phyloP scores from a whole-genome alignment of 2,797 vertebrate species.

The Paramormyrops hopkinsi region DNA sequence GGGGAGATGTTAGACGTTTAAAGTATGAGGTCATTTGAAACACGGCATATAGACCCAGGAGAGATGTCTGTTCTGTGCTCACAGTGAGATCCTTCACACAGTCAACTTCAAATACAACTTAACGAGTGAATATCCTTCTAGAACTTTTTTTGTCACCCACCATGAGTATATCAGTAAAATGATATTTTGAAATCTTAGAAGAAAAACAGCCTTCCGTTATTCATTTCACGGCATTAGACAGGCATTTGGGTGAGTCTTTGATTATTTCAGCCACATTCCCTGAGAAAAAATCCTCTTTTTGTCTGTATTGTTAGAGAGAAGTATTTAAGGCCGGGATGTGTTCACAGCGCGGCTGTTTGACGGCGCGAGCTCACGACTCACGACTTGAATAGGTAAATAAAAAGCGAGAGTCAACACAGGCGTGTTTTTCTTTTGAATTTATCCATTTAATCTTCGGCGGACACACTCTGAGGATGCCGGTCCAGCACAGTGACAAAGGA shows the following conservation, averaged over 20 bases:
- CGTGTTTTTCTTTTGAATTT: neutral
- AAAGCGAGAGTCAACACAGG: neutral
- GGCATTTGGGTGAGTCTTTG: neutral
- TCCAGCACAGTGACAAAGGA: neutral
- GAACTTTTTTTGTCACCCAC: neutral
- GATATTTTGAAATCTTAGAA: neutral
- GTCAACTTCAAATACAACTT: conserved; percentile 8
- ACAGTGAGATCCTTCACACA: neutral
- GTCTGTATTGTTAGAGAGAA: neutral
- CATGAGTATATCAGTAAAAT: neutral
- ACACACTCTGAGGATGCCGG: neutral
- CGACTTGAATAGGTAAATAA: neutral
- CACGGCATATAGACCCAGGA: neutral
- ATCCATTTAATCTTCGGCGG: neutral
- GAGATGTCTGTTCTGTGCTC: neutral
- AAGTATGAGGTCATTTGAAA: conserved; percentile 6
- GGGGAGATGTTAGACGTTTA: neutral
- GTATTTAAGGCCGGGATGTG: neutral
- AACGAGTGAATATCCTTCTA: neutral
- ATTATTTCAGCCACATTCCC: neutral
- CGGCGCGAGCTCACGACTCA: neutral
- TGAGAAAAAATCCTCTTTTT: neutral
- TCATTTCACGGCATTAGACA: neutral
- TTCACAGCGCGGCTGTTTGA: neutral
- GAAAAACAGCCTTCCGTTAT: neutral